These are phyloP conservation scores for Protomyctophum bolini DNA, from an alignment of 2,113 vertebrate genomes.

Conservation along the genomic window DNA sequence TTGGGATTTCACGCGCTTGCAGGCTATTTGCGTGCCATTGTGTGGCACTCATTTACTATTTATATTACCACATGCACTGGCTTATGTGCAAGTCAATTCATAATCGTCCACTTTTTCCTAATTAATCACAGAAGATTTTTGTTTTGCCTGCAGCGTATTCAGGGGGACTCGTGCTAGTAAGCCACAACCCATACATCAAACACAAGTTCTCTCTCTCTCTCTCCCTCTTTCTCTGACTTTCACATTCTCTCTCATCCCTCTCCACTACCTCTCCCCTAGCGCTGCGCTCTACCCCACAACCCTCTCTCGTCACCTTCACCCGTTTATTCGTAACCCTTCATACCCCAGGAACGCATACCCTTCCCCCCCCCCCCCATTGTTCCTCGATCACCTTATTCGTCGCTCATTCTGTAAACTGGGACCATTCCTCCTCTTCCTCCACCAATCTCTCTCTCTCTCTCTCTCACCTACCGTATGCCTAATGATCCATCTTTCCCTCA, in stretches of 20 bases:
- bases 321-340: neutral
- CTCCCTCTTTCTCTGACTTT: slow-evolving; percentile 30
- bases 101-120: slow-evolving; percentile 93
- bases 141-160: slow-evolving; percentile 87
- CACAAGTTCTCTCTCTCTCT: slow-evolving; percentile 73
- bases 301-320: slow-evolving; percentile 9
- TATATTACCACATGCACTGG: slow-evolving; percentile 81
- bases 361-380: too few relatives aligned
- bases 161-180: slow-evolving; percentile 85
- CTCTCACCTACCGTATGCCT: slow-evolving; percentile 1
- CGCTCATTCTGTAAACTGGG: too few relatives aligned
- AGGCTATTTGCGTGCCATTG: slow-evolving; percentile 66
- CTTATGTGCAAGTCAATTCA: slow-evolving; percentile 84
- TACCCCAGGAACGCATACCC: too few relatives aligned
- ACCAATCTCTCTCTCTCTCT: neutral
- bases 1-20: slow-evolving; percentile 67
- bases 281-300: slow-evolving; percentile 13
- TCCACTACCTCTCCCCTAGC: neutral
- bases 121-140: slow-evolving; percentile 94
- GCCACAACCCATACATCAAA: slow-evolving; percentile 89
- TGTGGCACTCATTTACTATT: slow-evolving; percentile 85
- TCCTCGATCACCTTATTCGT: too few relatives aligned
- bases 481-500: slow-evolving; percentile 31
- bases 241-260: neutral
- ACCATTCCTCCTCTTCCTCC: neutral